Base-by-base conservation (phyloP, 2,113 vertebrate species). In the Nothocercus nigrocapillus region DNA sequence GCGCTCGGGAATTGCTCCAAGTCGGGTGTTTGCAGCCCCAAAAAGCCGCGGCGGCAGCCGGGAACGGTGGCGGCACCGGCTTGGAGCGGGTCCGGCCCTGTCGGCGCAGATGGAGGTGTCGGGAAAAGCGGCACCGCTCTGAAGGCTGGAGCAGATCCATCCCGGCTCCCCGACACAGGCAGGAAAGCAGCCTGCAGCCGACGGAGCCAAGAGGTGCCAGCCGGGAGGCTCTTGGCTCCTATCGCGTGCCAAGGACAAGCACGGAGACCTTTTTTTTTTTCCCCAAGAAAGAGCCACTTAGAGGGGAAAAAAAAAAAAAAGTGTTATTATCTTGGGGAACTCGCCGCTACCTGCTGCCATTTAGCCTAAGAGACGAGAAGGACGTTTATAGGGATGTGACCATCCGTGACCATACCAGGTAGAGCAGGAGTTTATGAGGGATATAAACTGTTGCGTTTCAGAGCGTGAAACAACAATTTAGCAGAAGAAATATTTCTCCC, bases 201-300 rank as follows among this genome's bases (percentile, higher is more conserved):
- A 8, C 7, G 36, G 36, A 36, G 36, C 1, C 22, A 7, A 13
- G 69, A 34, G 84, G 54, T 1, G 0, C 8, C 70, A 28, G 47
- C 13, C 75, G 6, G 59, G 62, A 8, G 11, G 25, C 62, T 15
- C 14, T 0, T 4, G 1, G 1, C 59, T 30, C 2, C 53, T 27
- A 5, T 0, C 12, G 34, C 0, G 2, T 1, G 25, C 4, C 14
- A n/a, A 27, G 34, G 6, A 19, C 64, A 28, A 54, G 5, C 0
- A 1, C 24, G 28, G 9, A 12, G n/a, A n/a, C 19, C 47, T 21
- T 15, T 17, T 3, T 7, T 49, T 1, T 15, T 16, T 15, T 15
- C 14, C 61, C 47, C 13, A 45, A 56, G 10, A 19, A 6, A 85
- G 14, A 1, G 1, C 1, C 22, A 2, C 47, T 27, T 53, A 13